A percentile compares a stretch with the other conserved stretches of the same genome.
Conservation (phyloP, 2,888 invertebrate genomes). For the Caenorhabditis sp. region DNA sequence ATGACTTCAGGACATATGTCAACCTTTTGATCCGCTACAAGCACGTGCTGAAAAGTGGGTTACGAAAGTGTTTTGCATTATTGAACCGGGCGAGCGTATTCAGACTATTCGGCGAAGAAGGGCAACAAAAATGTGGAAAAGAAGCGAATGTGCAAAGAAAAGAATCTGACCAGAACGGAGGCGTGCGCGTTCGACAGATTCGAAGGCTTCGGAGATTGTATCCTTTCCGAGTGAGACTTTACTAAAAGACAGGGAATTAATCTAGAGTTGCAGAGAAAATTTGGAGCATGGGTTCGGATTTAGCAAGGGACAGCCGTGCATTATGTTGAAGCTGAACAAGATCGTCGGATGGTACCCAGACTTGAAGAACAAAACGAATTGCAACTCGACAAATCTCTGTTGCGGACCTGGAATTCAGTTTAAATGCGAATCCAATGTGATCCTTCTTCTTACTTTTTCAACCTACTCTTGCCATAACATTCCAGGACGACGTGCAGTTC, state of each 20-base stretch:
- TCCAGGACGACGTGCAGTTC: constrained; percentile 41
- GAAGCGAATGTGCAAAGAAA: constrained; percentile 25
- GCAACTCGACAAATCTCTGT: constrained; percentile 13
- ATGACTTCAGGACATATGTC: constrained; percentile 44
- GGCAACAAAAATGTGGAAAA: neutral
- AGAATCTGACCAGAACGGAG: constrained; percentile 16
- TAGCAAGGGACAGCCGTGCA: constrained; percentile 56
- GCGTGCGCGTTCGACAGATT: constrained; percentile 40
- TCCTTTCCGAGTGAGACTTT: constrained; percentile 24
- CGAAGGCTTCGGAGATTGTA: constrained; percentile 45
- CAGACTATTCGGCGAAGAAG: neutral
- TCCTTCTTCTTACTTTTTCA: neutral
- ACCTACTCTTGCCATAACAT: neutral
- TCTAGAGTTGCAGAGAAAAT: constrained; percentile 13
- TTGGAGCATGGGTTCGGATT: constrained; percentile 55
- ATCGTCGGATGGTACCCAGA: constrained; percentile 48
- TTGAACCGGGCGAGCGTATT: neutral
- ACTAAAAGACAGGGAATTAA: neutral
- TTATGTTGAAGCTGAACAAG: constrained; percentile 59
- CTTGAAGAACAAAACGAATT: constrained; percentile 9
- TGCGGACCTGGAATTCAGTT: constrained; percentile 50
- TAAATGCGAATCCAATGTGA: constrained; percentile 21
- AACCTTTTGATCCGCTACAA: constrained; percentile 56
- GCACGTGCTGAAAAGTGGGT: constrained; percentile 49
- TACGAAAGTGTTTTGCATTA: neutral